phyloP scores from a whole-genome alignment of 2,797 vertebrate genomes.

The Pangasius mekongensis region DNA sequence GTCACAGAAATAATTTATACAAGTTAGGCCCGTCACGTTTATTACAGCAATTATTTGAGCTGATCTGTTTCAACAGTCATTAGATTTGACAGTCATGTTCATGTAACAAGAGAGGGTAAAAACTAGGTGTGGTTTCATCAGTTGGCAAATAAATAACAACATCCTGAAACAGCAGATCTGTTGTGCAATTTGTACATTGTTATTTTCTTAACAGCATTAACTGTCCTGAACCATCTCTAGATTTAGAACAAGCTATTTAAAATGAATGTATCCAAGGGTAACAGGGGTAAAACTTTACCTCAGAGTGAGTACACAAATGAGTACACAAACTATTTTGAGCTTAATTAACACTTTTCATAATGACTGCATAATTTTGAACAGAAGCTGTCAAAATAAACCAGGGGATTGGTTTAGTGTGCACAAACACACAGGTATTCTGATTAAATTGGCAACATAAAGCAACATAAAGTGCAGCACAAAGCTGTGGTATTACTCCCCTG shows the following conservation, averaged over 20 bases:
- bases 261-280: neutral
- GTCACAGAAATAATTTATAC: neutral
- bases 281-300: neutral
- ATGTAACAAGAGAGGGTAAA: neutral
- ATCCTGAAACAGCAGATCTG: neutral
- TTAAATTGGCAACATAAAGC: neutral
- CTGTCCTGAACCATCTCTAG: neutral
- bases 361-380: neutral
- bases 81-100: neutral
- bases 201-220: neutral
- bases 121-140: neutral
- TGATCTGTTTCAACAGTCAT: neutral
- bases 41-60: neutral
- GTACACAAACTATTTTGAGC: neutral
- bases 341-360: neutral
- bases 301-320: neutral
- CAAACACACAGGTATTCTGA: neutral
- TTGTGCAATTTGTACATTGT: neutral
- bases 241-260: neutral
- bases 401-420: too few species aligned
- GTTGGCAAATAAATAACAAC: constrained; percentile 5
- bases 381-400: neutral
- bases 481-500: neutral
- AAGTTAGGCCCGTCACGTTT: neutral
- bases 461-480: neutral